Conservation (phyloP, 2,797 vertebrate genomes). For the Peromyscus aztecus region DNA sequence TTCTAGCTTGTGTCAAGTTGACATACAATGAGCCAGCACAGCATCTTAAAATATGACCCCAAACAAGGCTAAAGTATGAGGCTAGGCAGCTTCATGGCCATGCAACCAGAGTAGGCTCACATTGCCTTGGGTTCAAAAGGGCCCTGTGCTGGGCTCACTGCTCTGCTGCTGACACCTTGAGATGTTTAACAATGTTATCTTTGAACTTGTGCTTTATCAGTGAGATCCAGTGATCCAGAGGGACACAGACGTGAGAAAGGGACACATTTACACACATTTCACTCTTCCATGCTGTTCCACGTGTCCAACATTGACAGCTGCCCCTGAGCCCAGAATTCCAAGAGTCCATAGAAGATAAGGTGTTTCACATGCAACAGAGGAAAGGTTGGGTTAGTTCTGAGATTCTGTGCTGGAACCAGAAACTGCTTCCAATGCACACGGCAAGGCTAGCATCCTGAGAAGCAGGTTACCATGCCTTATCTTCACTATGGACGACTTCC, state of each 20-base stretch:
- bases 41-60: neutral
- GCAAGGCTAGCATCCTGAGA: neutral
- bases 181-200: neutral
- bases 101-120: neutral
- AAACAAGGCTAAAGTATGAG: neutral
- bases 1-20: neutral
- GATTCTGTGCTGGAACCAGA: neutral
- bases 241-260: neutral
- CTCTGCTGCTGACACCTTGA: neutral
- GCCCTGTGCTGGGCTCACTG: neutral
- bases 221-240: neutral
- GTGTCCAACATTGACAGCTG: neutral
- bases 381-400: neutral
- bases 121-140: neutral
- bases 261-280: neutral
- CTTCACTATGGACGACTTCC: neutral
- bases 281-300: too few species aligned
- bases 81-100: neutral
- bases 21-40: too few species aligned
- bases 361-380: accelerated
- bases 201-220: neutral
- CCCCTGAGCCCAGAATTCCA: neutral
- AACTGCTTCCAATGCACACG: neutral
- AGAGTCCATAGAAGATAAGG: neutral
- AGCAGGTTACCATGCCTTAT: neutral